A percentile compares a stretch with the other conserved stretches of the same genome.
Conservation (phyloP, 2,888 invertebrate genomes). For the Acheta domesticus region DNA sequence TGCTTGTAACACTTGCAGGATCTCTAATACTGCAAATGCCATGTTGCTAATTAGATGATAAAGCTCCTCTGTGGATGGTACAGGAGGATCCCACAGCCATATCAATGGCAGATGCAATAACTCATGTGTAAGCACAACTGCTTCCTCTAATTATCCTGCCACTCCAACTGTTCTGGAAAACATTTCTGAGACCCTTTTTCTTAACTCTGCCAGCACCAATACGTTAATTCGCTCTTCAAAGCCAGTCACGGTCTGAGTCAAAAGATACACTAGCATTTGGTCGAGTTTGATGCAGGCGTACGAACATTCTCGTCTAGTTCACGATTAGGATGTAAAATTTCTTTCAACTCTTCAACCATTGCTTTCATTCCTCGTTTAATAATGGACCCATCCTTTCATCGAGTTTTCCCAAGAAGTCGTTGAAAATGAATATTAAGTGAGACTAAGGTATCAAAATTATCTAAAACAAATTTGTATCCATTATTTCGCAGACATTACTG, state of each 20-base stretch:
- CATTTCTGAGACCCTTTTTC: slow-evolving; percentile 3
- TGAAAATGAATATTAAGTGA: background rate
- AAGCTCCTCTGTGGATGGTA: slow-evolving; percentile 56
- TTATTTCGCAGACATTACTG: background rate
- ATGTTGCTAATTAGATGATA: slow-evolving; percentile 42
- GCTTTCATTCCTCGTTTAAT: background rate
- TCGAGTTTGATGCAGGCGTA: slow-evolving; percentile 51
- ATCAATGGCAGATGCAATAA: slow-evolving; percentile 67
- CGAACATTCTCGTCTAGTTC: background rate
- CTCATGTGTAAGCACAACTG: slow-evolving; percentile 62
- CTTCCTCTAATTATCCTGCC: slow-evolving; percentile 65
- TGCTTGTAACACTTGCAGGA: background rate
- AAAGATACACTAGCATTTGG: slow-evolving; percentile 77
- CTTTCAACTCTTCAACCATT: background rate
- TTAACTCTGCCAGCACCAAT: background rate
- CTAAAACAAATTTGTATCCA: background rate
- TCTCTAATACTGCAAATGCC: background rate
- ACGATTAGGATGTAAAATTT: background rate
- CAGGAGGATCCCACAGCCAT: slow-evolving; percentile 76
- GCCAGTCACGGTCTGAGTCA: slow-evolving; percentile 57
- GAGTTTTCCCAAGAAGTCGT: background rate
- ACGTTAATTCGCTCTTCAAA: slow-evolving; percentile 49
- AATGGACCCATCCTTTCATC: background rate
- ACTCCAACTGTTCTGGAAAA: slow-evolving; percentile 48
- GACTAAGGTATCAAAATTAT: background rate